Base-by-base conservation (phyloP, 2,797 vertebrate species). In the Leucoraja ocellata region DNA sequence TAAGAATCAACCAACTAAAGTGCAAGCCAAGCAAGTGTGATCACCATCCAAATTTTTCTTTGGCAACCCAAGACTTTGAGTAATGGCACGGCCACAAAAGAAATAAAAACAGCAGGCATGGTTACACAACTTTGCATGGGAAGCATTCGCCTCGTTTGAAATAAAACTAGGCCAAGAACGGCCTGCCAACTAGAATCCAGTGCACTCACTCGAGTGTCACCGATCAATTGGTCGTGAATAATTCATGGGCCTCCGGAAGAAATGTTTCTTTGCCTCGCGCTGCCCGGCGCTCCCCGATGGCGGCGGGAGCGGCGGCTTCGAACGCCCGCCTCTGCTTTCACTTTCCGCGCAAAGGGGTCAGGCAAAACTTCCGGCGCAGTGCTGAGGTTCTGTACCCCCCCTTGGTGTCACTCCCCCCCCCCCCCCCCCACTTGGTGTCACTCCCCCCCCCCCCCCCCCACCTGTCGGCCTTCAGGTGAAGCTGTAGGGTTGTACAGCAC, bases 1-100 rank as follows among this genome's bases (percentile, higher is more conserved):
- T 98, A 98, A 76, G 65, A 91, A 74, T 54, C 90, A 91, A 74
- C 90, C 90, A 71, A 32, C 68, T 71, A 23, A 91, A 91, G 21
- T 71, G 25, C 36, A 8, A 73, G 90, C 71, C 71, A 92, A 76
- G 90, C 90, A 92, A 28, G 58, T 92, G 68, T 39, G 46, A 92
- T 92, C 46, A 46, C 71, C 71, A 92, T 92, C 71, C 90, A 92
- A 76, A 92, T 54, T 46, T 46, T 54, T 92, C 23, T 92, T 74
- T 92, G 90, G 90, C 90, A 92, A 73, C 39, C 25, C 90, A 92
- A 92, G 68, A 3, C 23, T 46, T 71, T 92, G 90, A 71, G 90
- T 92, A 92, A 74, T 76, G 71, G 90, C 90, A 74, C 39, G 28
- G 90, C 68, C 76, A 76, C 68, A 92, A 54, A 76, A 92, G 90